Evolutionary conservation across 1,140 invertebrate species (phyloP), one percentile per base, ranked within the genome.

Genomic region (Heliconius nattereri): DNA sequence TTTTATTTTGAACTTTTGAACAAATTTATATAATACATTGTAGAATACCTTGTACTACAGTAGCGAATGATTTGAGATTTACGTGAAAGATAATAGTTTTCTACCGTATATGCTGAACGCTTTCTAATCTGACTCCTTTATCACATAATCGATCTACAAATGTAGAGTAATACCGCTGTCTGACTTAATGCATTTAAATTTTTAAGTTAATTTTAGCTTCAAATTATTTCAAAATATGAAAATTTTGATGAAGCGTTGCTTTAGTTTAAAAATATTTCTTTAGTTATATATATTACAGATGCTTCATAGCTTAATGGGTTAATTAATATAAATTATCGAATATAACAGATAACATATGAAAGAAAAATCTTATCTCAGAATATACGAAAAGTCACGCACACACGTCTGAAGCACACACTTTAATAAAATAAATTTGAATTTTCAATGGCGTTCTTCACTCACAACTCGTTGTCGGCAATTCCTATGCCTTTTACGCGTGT

Each of bases 391-490:
- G 83, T 84, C 82, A 84, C 78, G 76, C 77, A 76, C 52, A 82
- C 78, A 83, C 76, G 73, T 66, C 83, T 82, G 76, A 82, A 84
- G 84, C 75, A 80, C 77, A 84, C 83, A 82, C 76, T 78, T 86
- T 78, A 86, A 89, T 84, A 82, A 86, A 89, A 89, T 84, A 88
- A 89, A 86, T 85, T 86, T 83, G 85, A 80, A 85, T 87, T 88
- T 90, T 89, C 86, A 88, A 89, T 87, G 86, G 80, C 81, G 85
- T 88, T 83, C 83, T 82, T 73, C 83, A 80, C 83, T 85, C 82
- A 85, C 82, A 76, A 86, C 81, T 86, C 83, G 90, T 91, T 90
- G 86, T 87, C 85, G 90, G 85, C 86, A 84, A 88, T 90, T 91
- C 85, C 84, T 85, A 90, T 87, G 88, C 87, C 85, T 83, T 88